Percentiles rank a stretch among this genome's conserved stretches.
Evolutionary conservation across 2,888 invertebrate species (phyloP).

Genomic region (Gandaritis pyraliata): DNA sequence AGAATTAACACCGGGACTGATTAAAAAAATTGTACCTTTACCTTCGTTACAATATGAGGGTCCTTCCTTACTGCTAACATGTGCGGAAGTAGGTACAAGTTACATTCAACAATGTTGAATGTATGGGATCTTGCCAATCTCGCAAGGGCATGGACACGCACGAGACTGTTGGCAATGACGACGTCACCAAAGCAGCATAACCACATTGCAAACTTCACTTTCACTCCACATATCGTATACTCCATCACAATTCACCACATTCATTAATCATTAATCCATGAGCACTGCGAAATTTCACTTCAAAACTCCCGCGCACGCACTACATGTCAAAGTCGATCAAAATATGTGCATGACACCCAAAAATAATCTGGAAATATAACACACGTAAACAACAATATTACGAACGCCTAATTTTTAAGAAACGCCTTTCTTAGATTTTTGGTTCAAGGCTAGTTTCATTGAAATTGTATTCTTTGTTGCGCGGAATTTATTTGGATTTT

Average conservation of each 20-base stretch:
- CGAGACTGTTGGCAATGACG: slow-evolving; percentile 52
- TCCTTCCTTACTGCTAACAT: slow-evolving; percentile 36
- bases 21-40: slow-evolving; percentile 12
- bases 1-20: no score
- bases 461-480: slow-evolving; percentile 10
- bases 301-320: slow-evolving; percentile 68
- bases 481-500: slow-evolving; percentile 31
- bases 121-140: slow-evolving; percentile 70
- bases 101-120: slow-evolving; percentile 50
- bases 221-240: slow-evolving; percentile 59
- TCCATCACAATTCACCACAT: slow-evolving; percentile 39
- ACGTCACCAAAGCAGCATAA: slow-evolving; percentile 60
- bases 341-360: slow-evolving; percentile 43
- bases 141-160: slow-evolving; percentile 57
- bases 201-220: slow-evolving; percentile 68
- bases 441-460: slow-evolving; percentile 33
- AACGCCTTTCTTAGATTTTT: slow-evolving; percentile 20
- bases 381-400: slow-evolving; percentile 45
- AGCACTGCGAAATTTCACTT: slow-evolving; percentile 46
- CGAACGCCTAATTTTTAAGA: slow-evolving; percentile 18
- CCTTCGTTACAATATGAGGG: slow-evolving; percentile 34
- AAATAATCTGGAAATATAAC: slow-evolving; percentile 41
- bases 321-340: slow-evolving; percentile 68
- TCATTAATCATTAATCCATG: slow-evolving; percentile 34
- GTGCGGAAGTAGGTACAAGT: slow-evolving; percentile 58